Evolutionary conservation across 2,888 invertebrate genomes (phyloP), one percentile per base, ranked within the genome.

Genomic region (Limenitis camilla): DNA sequence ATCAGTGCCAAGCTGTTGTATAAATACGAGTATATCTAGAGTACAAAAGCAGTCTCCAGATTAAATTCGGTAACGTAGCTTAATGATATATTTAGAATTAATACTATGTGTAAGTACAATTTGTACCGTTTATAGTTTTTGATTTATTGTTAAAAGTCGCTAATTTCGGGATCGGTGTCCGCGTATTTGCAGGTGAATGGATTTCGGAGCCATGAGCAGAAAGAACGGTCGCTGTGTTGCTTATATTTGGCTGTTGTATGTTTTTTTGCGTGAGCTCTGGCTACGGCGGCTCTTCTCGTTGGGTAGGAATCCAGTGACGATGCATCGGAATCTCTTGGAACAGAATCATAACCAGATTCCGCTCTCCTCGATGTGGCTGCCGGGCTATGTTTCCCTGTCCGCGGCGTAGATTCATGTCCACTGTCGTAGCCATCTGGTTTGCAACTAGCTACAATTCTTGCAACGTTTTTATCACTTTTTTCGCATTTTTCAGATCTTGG

Each of bases 281-380:
- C 82, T 6, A 86, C 83, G 9, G 86, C 85, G n/a, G 88, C 81
- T 41, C 85, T 74, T 28, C 88, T 70, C 6, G 88, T 87, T 5
- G 88, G 88, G 49, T 88, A 88, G 0, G 96, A 96, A 60, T 94
- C 95, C 62, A 95, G 91, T 54, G 94, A 95, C 27, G 95, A 95
- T 57, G 94, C 95, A 71, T 96, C 96, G 62, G 94, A 94, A 75
- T 96, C 96, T 56, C 96, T 88, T 7, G 96, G 93, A 60, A 96
- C 94, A 66, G 96, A 96, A 71, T 97, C 97, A 69, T 96, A 97
- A 1, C 97, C 97, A 68, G 95, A 96, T 73, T 96, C 96, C 4
- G 96, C 94, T 46, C 94, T 89, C 61, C 94, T 85, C 0, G 94
- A 94, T 4, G 94, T 91, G 0, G 93, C 94, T 0, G 92, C 92